Evolutionary conservation across 2,113 vertebrate genomes (phyloP).

Genomic region (Ceuthmochares aereus): DNA sequence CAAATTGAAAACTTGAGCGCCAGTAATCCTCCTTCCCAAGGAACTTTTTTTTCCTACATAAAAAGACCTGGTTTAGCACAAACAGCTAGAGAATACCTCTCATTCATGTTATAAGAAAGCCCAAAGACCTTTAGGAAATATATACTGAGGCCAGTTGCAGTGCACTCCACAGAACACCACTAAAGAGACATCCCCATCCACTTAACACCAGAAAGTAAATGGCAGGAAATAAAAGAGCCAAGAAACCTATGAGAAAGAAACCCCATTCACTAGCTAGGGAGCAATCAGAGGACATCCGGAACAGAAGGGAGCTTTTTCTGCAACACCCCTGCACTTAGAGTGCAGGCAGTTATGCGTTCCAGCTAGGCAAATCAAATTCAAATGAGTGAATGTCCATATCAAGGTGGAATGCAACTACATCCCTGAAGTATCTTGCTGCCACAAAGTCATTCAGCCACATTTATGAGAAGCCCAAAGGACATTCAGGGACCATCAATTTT

Average conservation of each 20-base stretch:
- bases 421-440: neutral
- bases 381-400: neutral
- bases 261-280: neutral
- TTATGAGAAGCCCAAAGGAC: conserved; percentile 70
- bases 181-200: neutral
- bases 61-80: neutral
- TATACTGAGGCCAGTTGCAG: neutral
- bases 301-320: neutral
- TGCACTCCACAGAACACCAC: neutral
- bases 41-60: neutral
- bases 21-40: neutral
- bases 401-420: neutral
- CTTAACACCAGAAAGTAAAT: neutral
- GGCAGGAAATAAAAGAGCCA: neutral
- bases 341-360: neutral
- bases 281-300: neutral
- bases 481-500: conserved; percentile 70
- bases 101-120: neutral
- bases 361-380: conserved; percentile 7
- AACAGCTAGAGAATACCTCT: neutral
- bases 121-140: neutral
- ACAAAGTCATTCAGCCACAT: conserved; percentile 27
- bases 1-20: neutral
- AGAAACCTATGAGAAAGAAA: neutral
- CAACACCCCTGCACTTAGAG: neutral